These are phyloP conservation scores for Collichthys lucidus DNA, from an alignment of 2,113 vertebrate genomes.

Conservation along the genomic window DNA sequence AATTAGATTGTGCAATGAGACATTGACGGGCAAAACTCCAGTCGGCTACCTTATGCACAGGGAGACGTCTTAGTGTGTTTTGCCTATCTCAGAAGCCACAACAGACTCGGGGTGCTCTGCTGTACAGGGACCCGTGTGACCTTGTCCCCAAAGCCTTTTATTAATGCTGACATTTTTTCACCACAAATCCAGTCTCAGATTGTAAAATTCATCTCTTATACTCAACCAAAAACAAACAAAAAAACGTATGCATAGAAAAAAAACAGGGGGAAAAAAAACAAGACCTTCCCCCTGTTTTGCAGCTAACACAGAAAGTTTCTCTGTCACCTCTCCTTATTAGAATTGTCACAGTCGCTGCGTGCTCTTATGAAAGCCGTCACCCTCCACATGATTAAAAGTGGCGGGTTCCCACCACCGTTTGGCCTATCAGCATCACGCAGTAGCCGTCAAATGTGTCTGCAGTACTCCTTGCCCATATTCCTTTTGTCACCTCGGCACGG, in stretches of 20 bases:
- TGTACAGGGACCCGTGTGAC: slow-evolving; percentile 80
- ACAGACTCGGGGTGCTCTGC: slow-evolving; percentile 83
- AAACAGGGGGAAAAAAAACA: background rate
- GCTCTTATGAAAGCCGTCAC: slow-evolving; percentile 92
- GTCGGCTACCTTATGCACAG: slow-evolving; percentile 73
- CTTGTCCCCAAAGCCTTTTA: slow-evolving; percentile 91
- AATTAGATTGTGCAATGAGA: slow-evolving; percentile 87
- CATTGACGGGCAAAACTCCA: slow-evolving; percentile 77
- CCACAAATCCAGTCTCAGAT: slow-evolving; percentile 95
- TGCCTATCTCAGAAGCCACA: slow-evolving; percentile 85
- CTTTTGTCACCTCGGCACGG: slow-evolving; percentile 79
- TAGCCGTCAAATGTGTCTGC: slow-evolving; percentile 81
- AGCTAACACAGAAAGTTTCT: slow-evolving; percentile 92
- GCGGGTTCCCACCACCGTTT: slow-evolving; percentile 85
- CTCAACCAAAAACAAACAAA: slow-evolving; percentile 54
- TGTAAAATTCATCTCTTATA: slow-evolving; percentile 89
- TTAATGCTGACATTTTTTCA: slow-evolving; percentile 99
- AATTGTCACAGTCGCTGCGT: slow-evolving; percentile 90
- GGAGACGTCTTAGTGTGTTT: slow-evolving; percentile 88
- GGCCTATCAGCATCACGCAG: slow-evolving; percentile 86
- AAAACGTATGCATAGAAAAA: slow-evolving; percentile 30
- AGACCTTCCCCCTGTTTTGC: slow-evolving; percentile 92
- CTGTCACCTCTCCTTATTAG: slow-evolving; percentile 90
- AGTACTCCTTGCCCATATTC: slow-evolving; percentile 80
- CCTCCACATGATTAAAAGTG: slow-evolving; percentile 88